Base-by-base conservation (phyloP, 2,797 vertebrate genomes). In the Atherinosoma microstoma region DNA sequence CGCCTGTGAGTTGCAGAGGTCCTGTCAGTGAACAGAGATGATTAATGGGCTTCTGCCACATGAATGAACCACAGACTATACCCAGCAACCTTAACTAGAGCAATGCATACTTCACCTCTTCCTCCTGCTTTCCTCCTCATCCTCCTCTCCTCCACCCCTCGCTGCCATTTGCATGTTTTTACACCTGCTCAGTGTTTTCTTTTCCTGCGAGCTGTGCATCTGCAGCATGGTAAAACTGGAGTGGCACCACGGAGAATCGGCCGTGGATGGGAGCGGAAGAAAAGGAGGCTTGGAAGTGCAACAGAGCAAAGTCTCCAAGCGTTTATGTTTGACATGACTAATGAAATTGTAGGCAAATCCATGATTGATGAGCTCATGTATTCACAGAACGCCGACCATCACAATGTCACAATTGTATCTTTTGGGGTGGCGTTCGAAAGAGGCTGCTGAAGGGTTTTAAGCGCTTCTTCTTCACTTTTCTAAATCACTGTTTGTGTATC, bases 41-140 rank as follows among this genome's bases (percentile, higher is more conserved):
- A 94, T 94, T 93, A 92, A 95, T 94, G 91, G 66, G 70, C 75
- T 53, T 61, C 76, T 86, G 79, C 86, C 72, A 91, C 85, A 86
- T 78, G 74, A 90, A 84, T 76, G 84, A 84, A 76, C 65, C 73
- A 67, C 69, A 30, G 64, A 70, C 82, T 82, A 61, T 89, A 88
- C 83, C 78, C 79, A 61, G 67, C 51, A 80, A 78, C 81, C 60
- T 84, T 76, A 83, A 80, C 80, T 75, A 79, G 73, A 85, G 72
- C 81, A 49, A 30, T 61, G 70, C 78, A n/a, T 65, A 62, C 49
- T 53, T 89, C 81, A 68, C 82, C 69, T 84, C 81, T 75, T 84
- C 87, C 74, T 80, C 73, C 35, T 38, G 15, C 64, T 65, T 51
- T 35, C 56, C 64, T 64, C 57, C 30, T 61, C 32, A 8, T 73